Evolutionary conservation across 1,140 invertebrate species (phyloP).

Genomic region (Drosophila ohnishii): DNA sequence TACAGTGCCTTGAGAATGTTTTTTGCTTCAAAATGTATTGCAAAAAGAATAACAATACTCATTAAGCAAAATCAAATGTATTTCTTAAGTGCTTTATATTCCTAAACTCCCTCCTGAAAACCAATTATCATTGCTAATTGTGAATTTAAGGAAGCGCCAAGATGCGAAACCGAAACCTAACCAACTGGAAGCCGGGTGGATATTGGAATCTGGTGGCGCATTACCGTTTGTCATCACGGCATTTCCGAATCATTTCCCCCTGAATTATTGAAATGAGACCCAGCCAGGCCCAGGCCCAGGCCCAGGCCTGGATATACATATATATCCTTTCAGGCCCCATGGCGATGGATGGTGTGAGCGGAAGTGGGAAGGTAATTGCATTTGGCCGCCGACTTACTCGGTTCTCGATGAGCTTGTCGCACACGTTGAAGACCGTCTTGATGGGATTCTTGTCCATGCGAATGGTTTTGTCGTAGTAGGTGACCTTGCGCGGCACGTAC

Average conservation of each 20-base stretch:
- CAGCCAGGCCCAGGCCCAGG: constrained; percentile 10
- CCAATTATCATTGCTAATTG: constrained; percentile 12
- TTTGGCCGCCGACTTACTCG: constrained; percentile 84
- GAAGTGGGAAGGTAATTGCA: constrained; percentile 55
- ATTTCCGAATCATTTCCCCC: constrained; percentile 72
- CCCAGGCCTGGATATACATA: constrained; percentile 2
- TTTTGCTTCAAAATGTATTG: not conserved
- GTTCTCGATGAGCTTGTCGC: constrained; percentile 93
- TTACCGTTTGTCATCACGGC: constrained; percentile 68
- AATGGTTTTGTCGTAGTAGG: constrained; percentile 93
- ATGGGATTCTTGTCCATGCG: constrained; percentile 97
- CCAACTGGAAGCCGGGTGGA: constrained; percentile 37
- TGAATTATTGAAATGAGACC: constrained; percentile 68
- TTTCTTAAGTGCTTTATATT: not conserved
- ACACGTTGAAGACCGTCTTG: constrained; percentile 95
- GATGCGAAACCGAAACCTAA: constrained; percentile 2
- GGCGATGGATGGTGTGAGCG: constrained; percentile 22
- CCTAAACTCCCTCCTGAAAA: not conserved
- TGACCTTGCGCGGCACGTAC: constrained; percentile 91
- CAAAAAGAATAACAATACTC: not conserved
- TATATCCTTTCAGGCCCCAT: not conserved
- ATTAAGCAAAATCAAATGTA: not conserved
- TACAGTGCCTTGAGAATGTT: constrained; percentile 14
- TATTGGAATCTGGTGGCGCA: constrained; percentile 52
- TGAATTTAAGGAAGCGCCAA: constrained; percentile 1